Evolutionary conservation across 1,140 invertebrate genomes (phyloP).

Genomic region (Bathynomus jamesi): DNA sequence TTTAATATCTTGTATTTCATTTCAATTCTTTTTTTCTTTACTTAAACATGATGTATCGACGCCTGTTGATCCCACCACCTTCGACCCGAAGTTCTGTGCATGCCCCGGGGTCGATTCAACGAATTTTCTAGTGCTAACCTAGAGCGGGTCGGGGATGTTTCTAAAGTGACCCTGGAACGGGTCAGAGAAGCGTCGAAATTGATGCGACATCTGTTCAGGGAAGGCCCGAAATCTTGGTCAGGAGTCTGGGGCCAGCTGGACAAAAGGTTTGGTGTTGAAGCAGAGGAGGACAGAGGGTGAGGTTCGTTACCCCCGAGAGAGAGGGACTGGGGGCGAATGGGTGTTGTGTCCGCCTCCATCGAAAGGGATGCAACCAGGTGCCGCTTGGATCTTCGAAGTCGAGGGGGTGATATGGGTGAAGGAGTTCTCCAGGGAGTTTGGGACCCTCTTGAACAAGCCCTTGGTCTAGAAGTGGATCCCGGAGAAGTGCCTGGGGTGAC

Average conservation of each 20-base stretch:
- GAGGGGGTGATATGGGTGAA: background rate
- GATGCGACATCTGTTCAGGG: background rate
- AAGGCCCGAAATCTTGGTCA: conserved; percentile 6
- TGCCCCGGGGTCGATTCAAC: background rate
- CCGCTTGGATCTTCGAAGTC: background rate
- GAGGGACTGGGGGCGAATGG: conserved; percentile 17
- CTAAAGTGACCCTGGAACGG: background rate
- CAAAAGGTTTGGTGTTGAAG: conserved; percentile 20
- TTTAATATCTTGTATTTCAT: too few species aligned
- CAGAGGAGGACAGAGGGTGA: conserved; percentile 14
- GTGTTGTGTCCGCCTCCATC: conserved; percentile 8
- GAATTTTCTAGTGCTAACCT: background rate
- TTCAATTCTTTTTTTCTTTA: background rate
- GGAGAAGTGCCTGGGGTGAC: background rate
- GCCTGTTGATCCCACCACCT: background rate
- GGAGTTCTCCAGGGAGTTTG: background rate
- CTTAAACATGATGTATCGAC: background rate
- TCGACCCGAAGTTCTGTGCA: conserved; percentile 12
- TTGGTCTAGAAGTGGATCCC: background rate
- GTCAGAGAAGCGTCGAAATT: background rate
- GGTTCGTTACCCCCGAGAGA: conserved; percentile 7
- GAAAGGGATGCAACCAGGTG: conserved; percentile 18
- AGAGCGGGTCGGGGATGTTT: background rate
- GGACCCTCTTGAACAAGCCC: background rate
- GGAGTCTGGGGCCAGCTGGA: conserved; percentile 15